These are phyloP conservation scores for Catharus ustulatus DNA, from an alignment of 2,797 vertebrate genomes.

Conservation along the genomic window DNA sequence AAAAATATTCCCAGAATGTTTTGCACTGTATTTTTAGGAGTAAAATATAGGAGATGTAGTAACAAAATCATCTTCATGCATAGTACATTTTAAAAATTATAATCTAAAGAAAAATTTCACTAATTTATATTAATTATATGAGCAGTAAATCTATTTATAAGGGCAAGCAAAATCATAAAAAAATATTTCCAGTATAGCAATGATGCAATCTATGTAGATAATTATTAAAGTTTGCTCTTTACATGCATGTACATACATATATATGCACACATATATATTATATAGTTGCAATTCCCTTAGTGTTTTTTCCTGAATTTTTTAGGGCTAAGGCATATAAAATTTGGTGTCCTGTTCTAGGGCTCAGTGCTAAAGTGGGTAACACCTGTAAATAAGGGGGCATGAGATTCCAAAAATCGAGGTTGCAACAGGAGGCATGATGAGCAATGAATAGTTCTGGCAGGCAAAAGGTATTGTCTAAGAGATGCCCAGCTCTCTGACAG, in stretches of 20 bases:
- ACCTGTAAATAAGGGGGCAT: not conserved
- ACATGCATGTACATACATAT: not conserved
- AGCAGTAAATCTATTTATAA: conserved; percentile 48
- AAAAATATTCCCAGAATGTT: conserved; percentile 45
- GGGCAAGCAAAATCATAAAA: not conserved
- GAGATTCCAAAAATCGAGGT: not conserved
- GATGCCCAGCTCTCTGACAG: not conserved
- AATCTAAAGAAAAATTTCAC: not conserved
- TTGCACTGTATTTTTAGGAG: conserved; percentile 18
- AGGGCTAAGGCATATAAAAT: not conserved
- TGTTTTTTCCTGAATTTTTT: not conserved
- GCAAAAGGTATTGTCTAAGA: not conserved
- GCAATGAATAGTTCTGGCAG: not conserved
- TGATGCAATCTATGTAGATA: not conserved
- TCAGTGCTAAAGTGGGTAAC: not conserved
- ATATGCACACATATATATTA: not conserved
- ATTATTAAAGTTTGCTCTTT: not conserved
- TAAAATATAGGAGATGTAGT: not conserved
- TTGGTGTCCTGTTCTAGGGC: not conserved
- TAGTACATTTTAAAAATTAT: not conserved
- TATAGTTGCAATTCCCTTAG: not conserved
- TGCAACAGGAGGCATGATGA: not conserved
- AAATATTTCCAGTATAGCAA: not conserved
- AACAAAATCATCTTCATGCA: not conserved
- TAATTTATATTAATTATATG: not conserved